phyloP scores from a whole-genome alignment of 1,140 invertebrate genomes.

The Anthonomus grandis region DNA sequence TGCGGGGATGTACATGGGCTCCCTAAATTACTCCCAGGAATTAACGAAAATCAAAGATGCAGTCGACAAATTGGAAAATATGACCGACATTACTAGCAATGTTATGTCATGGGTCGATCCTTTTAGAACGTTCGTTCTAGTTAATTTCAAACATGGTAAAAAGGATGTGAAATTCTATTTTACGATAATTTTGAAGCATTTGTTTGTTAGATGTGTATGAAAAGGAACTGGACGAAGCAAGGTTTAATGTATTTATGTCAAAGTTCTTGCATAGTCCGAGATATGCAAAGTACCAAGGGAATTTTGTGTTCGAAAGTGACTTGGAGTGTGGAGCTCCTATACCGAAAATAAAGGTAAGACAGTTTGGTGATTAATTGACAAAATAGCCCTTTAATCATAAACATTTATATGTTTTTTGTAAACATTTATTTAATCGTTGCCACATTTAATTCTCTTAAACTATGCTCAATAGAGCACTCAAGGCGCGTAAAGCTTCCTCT shows the following conservation, averaged over 20 bases:
- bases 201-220: slow-evolving; percentile 51
- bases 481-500: too few relatives aligned
- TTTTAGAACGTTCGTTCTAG: slow-evolving; percentile 58
- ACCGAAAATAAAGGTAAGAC: slow-evolving; percentile 53
- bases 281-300: slow-evolving; percentile 65
- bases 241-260: slow-evolving; percentile 62
- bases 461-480: too few relatives aligned
- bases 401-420: too few relatives aligned
- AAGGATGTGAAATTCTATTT: neutral
- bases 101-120: slow-evolving; percentile 61
- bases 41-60: slow-evolving; percentile 59
- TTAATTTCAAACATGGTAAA: slow-evolving; percentile 44
- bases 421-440: too few relatives aligned
- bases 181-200: neutral
- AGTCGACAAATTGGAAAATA: slow-evolving; percentile 53
- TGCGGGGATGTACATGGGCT: slow-evolving; percentile 65
- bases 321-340: slow-evolving; percentile 60
- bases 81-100: slow-evolving; percentile 54
- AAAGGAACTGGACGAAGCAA: slow-evolving; percentile 49
- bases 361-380: too few relatives aligned
- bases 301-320: slow-evolving; percentile 61
- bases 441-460: too few relatives aligned
- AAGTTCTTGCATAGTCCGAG: slow-evolving; percentile 67
- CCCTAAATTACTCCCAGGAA: slow-evolving; percentile 63
- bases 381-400: too few relatives aligned